These are phyloP conservation scores for Chrysolina haemoptera DNA, from an alignment of 2,888 invertebrate species.

Conservation along the genomic window DNA sequence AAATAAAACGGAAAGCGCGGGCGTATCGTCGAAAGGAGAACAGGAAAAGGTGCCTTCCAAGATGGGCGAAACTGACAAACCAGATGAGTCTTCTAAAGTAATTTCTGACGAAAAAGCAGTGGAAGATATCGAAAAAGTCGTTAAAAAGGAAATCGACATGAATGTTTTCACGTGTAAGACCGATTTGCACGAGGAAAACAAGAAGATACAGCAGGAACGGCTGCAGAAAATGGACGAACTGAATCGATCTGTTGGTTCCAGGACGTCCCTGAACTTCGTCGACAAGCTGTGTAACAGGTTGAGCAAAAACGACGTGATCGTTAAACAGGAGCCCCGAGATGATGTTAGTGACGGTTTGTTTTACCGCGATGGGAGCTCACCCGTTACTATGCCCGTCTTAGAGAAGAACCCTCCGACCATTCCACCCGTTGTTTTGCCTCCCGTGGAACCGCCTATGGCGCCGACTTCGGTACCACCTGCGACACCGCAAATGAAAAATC, in stretches of 20 bases:
- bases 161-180: conserved; percentile 63
- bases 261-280: conserved; percentile 61
- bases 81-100: not conserved
- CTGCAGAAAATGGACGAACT: conserved; percentile 72
- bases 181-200: conserved; percentile 69
- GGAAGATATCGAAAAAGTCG: conserved; percentile 25
- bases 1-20: not conserved
- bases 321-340: conserved; percentile 53
- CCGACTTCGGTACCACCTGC: conserved; percentile 10
- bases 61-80: not conserved
- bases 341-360: conserved; percentile 33
- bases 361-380: conserved; percentile 25
- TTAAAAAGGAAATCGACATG: conserved; percentile 53
- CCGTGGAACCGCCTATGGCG: not conserved
- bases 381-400: conserved; percentile 47
- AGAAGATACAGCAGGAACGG: conserved; percentile 70
- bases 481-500: conserved; percentile 46
- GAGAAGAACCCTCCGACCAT: conserved; percentile 41
- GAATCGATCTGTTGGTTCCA: conserved; percentile 61
- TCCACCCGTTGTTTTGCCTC: not conserved
- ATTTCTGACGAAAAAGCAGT: conserved; percentile 7
- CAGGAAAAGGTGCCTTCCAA: not conserved
- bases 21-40: not conserved
- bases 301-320: conserved; percentile 48
- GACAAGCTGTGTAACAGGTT: conserved; percentile 60